Percentiles rank a stretch among this genome's conserved stretches.
These are phyloP conservation scores for Kuschelorhynchus macadamiae DNA, from an alignment of 2,888 invertebrate species.

Conservation along the genomic window DNA sequence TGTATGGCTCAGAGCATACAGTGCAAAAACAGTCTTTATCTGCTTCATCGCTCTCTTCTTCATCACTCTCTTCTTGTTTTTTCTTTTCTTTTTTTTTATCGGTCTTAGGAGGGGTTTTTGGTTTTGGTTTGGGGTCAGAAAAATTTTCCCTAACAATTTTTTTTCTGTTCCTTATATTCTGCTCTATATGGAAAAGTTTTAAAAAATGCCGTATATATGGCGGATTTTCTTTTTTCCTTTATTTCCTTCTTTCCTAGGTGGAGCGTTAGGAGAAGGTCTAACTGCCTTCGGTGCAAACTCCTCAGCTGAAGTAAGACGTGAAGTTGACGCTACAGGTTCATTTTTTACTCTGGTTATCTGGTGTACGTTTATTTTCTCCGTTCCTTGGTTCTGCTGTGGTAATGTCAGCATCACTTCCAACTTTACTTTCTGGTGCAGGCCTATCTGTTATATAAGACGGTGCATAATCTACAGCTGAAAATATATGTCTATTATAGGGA, in stretches of 20 bases:
- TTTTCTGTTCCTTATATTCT: slow-evolving; percentile 11
- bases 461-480: not conserved
- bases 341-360: not conserved
- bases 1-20: slow-evolving; percentile 13
- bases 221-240: not conserved
- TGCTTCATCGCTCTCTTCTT: slow-evolving; percentile 10
- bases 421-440: too few relatives aligned
- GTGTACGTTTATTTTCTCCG: not conserved
- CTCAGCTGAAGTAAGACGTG: too few relatives aligned
- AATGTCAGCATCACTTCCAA: too few relatives aligned
- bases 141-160: slow-evolving; percentile 5
- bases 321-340: too few relatives aligned
- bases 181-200: not conserved
- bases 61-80: not conserved
- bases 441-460: not conserved
- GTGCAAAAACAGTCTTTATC: slow-evolving; percentile 7
- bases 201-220: not conserved
- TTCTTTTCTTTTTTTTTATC: not conserved
- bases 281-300: not conserved
- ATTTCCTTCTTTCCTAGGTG: not conserved
- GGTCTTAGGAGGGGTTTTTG: slow-evolving; percentile 11
- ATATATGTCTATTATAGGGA: too few relatives aligned
- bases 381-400: not conserved
- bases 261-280: not conserved
- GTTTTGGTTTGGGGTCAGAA: slow-evolving; percentile 13